These are phyloP conservation scores for Triplophysa rosa DNA, from an alignment of 2,113 vertebrate species.

Conservation along the genomic window DNA sequence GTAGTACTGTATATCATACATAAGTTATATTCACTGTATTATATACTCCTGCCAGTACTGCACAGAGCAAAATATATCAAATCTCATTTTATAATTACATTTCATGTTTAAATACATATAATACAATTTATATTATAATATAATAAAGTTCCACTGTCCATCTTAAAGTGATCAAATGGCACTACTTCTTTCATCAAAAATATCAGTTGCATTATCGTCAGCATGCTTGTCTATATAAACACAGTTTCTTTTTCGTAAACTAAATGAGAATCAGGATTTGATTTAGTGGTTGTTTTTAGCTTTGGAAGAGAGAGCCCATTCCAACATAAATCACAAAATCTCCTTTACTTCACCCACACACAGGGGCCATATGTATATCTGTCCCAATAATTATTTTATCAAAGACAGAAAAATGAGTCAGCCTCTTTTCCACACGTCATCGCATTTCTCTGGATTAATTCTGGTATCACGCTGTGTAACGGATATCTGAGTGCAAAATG, in stretches of 20 bases:
- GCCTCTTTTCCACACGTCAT: conserved; percentile 34
- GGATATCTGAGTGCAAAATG: conserved; percentile 44
- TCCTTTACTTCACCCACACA: conserved; percentile 29
- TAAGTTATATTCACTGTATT: not conserved
- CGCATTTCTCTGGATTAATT: conserved; percentile 50
- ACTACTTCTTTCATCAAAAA: not conserved
- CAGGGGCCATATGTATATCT: conserved; percentile 24
- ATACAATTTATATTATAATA: too few species aligned
- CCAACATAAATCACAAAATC: conserved; percentile 31
- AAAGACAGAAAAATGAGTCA: conserved; percentile 36
- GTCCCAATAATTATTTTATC: conserved; percentile 44
- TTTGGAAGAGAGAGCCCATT: conserved; percentile 9
- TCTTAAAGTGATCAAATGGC: not conserved
- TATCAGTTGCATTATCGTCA: not conserved
- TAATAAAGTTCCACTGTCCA: too few species aligned
- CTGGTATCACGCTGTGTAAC: conserved; percentile 37
- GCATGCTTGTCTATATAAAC: not conserved
- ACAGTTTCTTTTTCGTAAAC: not conserved
- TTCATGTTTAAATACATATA: not conserved
- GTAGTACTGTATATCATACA: not conserved
- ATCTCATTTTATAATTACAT: too few species aligned
- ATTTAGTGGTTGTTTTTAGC: conserved; percentile 13
- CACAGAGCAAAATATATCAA: conserved; percentile 23
- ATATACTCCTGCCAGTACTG: not conserved
- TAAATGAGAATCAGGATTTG: conserved; percentile 17